Percentiles rank a stretch among this genome's conserved stretches.
These are phyloP conservation scores for Chloropsis hardwickii DNA, from an alignment of 2,113 vertebrate genomes.

Conservation along the genomic window DNA sequence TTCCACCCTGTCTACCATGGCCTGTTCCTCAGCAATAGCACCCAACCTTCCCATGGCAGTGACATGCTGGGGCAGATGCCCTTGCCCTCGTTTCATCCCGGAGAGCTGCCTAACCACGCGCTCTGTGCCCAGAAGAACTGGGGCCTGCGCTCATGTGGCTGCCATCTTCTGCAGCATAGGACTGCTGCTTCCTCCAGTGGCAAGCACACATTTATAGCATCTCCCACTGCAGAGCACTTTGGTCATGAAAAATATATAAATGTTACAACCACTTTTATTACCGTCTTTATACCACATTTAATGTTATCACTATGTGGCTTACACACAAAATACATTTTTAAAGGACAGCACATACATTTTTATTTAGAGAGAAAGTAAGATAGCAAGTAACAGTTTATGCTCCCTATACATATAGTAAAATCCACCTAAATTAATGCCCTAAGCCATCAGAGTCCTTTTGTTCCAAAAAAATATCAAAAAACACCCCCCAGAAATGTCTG, in stretches of 20 bases:
- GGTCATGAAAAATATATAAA: slow-evolving; percentile 42
- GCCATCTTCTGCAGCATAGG: neutral
- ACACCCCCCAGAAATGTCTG: neutral
- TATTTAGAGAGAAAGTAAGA: neutral
- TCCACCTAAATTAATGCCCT: neutral
- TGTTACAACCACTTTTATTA: slow-evolving; percentile 32
- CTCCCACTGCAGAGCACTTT: neutral
- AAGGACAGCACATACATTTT: slow-evolving; percentile 9
- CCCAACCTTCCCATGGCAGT: neutral
- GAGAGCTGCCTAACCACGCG: neutral
- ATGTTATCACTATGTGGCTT: slow-evolving; percentile 12
- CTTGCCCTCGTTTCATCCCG: fast-evolving
- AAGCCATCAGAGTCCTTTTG: neutral
- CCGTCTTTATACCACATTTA: neutral
- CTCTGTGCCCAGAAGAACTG: neutral
- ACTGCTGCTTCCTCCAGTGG: neutral
- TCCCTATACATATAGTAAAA: neutral
- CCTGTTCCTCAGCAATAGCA: neutral
- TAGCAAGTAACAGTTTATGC: neutral
- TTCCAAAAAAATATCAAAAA: neutral
- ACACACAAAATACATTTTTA: slow-evolving; percentile 34
- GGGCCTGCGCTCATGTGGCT: fast-evolving
- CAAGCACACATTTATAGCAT: neutral
- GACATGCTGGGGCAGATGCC: fast-evolving
- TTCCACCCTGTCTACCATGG: neutral